A percentile compares a stretch with the other conserved stretches of the same genome.
Evolutionary conservation across 2,113 vertebrate genomes (phyloP).

Genomic region (Daphoenositta chrysoptera): DNA sequence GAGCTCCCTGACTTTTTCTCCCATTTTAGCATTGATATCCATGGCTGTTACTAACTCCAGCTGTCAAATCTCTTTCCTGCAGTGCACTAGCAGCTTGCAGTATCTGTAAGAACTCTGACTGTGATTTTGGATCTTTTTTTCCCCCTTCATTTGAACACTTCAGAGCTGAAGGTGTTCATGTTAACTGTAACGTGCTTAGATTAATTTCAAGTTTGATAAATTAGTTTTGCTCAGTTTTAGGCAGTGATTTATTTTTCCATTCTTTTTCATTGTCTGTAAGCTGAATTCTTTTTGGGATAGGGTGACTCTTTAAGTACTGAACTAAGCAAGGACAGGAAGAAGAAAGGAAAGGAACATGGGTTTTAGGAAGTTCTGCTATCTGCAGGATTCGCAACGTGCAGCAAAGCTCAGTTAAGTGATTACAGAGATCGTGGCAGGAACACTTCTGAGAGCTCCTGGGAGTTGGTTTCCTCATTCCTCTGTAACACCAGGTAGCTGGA

Average conservation of each 20-base stretch:
- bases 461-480: slow-evolving; percentile 56
- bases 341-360: neutral
- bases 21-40: neutral
- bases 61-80: neutral
- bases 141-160: neutral
- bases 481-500: slow-evolving; percentile 55
- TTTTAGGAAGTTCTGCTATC: neutral
- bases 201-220: neutral
- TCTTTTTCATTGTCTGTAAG: neutral
- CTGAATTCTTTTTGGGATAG: neutral
- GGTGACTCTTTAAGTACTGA: neutral
- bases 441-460: slow-evolving; percentile 36
- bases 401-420: neutral
- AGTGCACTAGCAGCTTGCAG: neutral
- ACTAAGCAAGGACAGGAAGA: neutral
- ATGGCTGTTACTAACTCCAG: neutral
- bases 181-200: neutral
- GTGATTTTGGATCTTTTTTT: neutral
- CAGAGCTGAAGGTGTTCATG: neutral
- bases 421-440: neutral
- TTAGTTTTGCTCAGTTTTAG: neutral
- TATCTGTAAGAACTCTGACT: neutral
- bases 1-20: neutral
- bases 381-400: neutral
- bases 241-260: neutral